Evolutionary conservation across 2,888 invertebrate species (phyloP), one percentile per base, ranked within the genome.

Genomic region (Escarpia spicata): DNA sequence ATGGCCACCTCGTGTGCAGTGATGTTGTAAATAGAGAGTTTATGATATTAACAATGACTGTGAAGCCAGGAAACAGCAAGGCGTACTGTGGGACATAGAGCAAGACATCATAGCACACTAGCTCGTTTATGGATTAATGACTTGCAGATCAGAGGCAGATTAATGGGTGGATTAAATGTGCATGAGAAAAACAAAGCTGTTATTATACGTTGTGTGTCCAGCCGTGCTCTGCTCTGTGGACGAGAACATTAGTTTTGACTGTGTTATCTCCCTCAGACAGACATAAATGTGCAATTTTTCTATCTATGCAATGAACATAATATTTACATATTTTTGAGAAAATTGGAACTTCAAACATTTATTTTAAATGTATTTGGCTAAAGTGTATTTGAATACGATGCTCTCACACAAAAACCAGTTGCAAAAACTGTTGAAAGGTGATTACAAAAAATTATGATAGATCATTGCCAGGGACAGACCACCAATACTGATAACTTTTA

Each of bases 111-210:
- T 52, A 9, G 75, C 75, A 75, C 3, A 75, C 26, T 26, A 26
- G 75, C 75, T 75, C 75, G 75, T 75, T 75, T 75, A 75, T 75
- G 75, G 75, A 75, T 75, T 75, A 75, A 75, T 75, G 26, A 26
- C 19, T 75, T 19, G n/a, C 75, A 75, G 75, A 75, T 75, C 75
- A 75, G 75, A 75, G 75, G n/a, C 75, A 75, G 75, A 75, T 75
- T 75, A 75, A 75, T 75, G 75, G 75, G n/a, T 75, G 75, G 75
- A 75, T 26, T 26, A 75, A 75, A 75, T 26, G 4, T 75, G 75
- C 75, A 75, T 75, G 75, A 75, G 75, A 75, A 75, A 75, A 75
- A 75, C 75, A 26, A 75, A 75, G 19, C n/a, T 75, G 75, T 75
- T 75, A 75, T 26, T 75, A 75, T 26, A 19, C 2, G n/a, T 19